Evolutionary conservation across 30 jellyfish, hydroid and myxozoan genomes (phyloP), one percentile per base, ranked within the genome.

Genomic region (Aurelia aurita complex sp. Pacific): DNA sequence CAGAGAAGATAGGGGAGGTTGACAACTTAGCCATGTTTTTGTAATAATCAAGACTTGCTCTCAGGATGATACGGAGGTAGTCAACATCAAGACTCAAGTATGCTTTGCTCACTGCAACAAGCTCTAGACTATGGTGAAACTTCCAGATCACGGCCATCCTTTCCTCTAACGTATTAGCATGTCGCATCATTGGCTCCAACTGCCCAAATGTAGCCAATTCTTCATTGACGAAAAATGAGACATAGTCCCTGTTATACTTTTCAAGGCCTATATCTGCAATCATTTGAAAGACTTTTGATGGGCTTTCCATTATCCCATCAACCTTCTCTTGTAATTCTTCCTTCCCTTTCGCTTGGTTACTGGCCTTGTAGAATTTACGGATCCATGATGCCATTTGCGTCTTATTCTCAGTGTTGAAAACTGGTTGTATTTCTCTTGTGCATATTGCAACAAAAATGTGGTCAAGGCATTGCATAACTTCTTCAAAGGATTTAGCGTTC

Each of bases 151-250:
- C 73, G 12, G 54, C 19, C 88, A 86, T 74, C 18, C 83, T 69
- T 35, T 77, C 81, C 65, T 77, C 53, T 19, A 76, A 33, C 1
- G 69, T 12, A 32, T 13, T 29, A n/a, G 61, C 88, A 9, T 77
- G 33, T 32, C n/a, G 29, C 35, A 86, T 36, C 13, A 76, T 51
- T 7, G 84, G 86, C 73, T 86, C 90, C 36, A 86, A 63, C 90
- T 86, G 96, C 60, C 87, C 87, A 46, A 74, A 78, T 23, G 96
- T 86, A 18, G 96, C 90, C 52, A 86, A 71, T 34, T 86, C 96
- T 69, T 74, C 83, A 53, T 77, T 86, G 14, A 67, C 59, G 60
- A 86, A 86, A 63, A 66, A 76, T 32, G 89, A 67, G 19, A 77
- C 70, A 73, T 86, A 86, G 71, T 78, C 89, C 2, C 79, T 76